Evolutionary conservation across 2,888 invertebrate genomes (phyloP).

Genomic region (Metopia argyrocephala): DNA sequence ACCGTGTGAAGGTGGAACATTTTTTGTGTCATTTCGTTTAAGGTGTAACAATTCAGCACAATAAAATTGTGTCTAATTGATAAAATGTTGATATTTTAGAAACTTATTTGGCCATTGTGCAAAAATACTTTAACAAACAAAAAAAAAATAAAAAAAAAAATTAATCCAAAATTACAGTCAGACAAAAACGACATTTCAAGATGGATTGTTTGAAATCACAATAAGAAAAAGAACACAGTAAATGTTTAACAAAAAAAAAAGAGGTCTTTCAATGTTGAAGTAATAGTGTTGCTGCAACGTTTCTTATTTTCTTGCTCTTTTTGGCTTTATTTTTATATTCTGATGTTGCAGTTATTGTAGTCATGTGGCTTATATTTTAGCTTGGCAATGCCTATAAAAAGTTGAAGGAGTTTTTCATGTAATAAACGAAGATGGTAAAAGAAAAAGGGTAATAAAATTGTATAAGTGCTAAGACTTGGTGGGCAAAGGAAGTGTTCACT

Average conservation of each 20-base stretch:
- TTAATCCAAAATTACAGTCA: neutral
- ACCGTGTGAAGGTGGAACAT: too few relatives aligned
- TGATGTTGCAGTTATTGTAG: neutral
- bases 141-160: slow-evolving; percentile 2
- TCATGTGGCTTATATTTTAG: slow-evolving; percentile 31
- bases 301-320: neutral
- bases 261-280: slow-evolving; percentile 11
- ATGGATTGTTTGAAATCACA: slow-evolving; percentile 59
- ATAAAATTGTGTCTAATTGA: too few relatives aligned
- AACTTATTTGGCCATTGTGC: slow-evolving; percentile 32
- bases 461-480: slow-evolving; percentile 11
- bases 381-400: slow-evolving; percentile 49
- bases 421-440: slow-evolving; percentile 16
- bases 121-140: neutral
- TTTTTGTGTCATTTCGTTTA: too few relatives aligned
- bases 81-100: too few relatives aligned
- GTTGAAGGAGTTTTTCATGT: slow-evolving; percentile 58
- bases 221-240: slow-evolving; percentile 42
- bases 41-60: too few relatives aligned
- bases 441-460: neutral
- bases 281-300: slow-evolving; percentile 26
- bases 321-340: too few relatives aligned
- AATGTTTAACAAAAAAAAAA: slow-evolving; percentile 39
- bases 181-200: slow-evolving; percentile 53
- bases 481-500: slow-evolving; percentile 34